Evolutionary conservation across 92 coral and sea anemone species (phyloP).

Genomic region (Parazoanthus atlanticus): DNA sequence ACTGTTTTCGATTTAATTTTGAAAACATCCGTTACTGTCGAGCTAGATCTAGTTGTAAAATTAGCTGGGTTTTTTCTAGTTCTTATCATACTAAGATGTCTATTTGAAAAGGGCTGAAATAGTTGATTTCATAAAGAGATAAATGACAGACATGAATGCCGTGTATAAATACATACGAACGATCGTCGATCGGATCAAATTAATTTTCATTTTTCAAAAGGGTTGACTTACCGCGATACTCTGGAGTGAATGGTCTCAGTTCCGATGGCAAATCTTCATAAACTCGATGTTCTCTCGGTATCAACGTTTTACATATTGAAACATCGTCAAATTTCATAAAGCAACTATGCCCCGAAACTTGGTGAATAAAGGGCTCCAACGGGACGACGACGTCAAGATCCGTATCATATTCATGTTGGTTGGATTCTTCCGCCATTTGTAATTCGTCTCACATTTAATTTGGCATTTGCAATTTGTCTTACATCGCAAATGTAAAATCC

Average conservation of each 20-base stretch:
- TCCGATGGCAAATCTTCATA: constrained; percentile 90
- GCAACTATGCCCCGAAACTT: constrained; percentile 97
- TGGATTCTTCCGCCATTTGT: constrained; percentile 75
- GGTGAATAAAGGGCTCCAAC: constrained; percentile 94
- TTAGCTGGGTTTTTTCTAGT: too few species aligned
- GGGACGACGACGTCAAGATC: constrained; percentile 62
- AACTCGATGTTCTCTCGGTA: constrained; percentile 89
- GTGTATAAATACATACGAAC: too few species aligned
- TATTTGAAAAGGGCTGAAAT: too few species aligned
- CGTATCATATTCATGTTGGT: neutral
- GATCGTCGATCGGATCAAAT: neutral
- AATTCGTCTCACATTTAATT: neutral
- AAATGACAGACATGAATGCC: too few species aligned
- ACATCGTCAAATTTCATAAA: constrained; percentile 92
- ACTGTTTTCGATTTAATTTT: too few species aligned
- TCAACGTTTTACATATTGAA: constrained; percentile 93
- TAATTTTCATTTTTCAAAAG: neutral
- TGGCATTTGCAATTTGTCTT: too few species aligned
- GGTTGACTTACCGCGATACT: constrained; percentile 80
- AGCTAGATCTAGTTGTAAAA: too few species aligned
- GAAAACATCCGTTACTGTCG: too few species aligned
- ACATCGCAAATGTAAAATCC: too few species aligned
- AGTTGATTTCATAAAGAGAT: too few species aligned
- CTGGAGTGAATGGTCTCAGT: constrained; percentile 91
- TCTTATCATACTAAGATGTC: too few species aligned